Evolutionary conservation across 2,797 vertebrate species (phyloP), one percentile per base, ranked within the genome.

Genomic region (Loriculus beryllinus): DNA sequence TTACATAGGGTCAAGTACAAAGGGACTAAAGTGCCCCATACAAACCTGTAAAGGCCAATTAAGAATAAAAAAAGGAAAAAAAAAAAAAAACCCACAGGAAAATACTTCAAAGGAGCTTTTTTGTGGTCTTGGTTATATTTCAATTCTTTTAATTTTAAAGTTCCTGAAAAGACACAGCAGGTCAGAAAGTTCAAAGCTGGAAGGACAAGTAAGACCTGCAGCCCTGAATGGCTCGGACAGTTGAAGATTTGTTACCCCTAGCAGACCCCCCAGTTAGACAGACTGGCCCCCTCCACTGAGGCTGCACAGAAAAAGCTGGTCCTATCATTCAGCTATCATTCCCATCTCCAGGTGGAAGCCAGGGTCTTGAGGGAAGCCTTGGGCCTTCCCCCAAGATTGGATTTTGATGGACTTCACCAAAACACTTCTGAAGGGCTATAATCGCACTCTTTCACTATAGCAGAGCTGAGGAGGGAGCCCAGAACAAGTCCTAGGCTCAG

Each of bases 1-100:
- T 93, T 95, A 92, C 92, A 86, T 87, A 93, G 82, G 81, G 94
- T 89, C 92, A 96, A 93, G 91, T 90, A 95, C 79, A 95, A 95
- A 94, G 79, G 63, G 72, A 67, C 86, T 91, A 12, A 92, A 86
- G n/a, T 81, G 84, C 75, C 72, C 64, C 4, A 7, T 63, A 91
- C 76, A 94, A 94, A 94, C 71, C 76, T 94, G 76, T 82, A 83
- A 90, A 76, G 65, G 51, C 79, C 79, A 91, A 88, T 59, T 26
- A 79, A 81, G 14, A 2, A 19, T 10, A 47, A 75, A 75, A 71
- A 90, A 76, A 40, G 14, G 25, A 68, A 57, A 35, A 90, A 67
- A 29, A 29, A 68, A 56, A 35, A 90, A 67, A 29, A 43, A 3
- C 2, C 16, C 25, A 45, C 57, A 71, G 67, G 80, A 95, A 91